Evolutionary conservation across 1,140 invertebrate species (phyloP).

Genomic region (Palaemon carinicauda): DNA sequence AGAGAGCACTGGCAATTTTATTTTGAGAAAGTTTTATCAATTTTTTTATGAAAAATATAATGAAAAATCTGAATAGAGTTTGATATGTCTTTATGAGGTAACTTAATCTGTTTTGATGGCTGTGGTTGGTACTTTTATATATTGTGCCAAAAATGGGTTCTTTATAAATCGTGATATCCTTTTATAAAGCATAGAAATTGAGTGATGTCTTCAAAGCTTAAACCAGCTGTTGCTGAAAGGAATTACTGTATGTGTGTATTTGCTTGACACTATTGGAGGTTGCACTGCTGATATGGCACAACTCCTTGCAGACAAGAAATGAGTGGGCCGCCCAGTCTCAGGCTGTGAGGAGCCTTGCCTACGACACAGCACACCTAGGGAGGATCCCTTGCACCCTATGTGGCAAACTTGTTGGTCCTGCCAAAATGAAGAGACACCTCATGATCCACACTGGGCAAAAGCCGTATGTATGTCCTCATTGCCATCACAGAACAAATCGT

Average conservation of each 20-base stretch:
- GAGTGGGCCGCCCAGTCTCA: constrained; percentile 50
- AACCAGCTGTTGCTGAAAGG: no score
- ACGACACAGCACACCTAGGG: constrained; percentile 30
- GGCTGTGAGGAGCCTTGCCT: constrained; percentile 48
- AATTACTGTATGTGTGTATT: not conserved
- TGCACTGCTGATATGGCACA: constrained; percentile 47
- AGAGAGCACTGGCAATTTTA: no score
- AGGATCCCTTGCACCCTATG: constrained; percentile 48
- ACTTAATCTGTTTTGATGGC: no score
- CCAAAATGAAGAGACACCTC: constrained; percentile 53
- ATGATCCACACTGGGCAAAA: constrained; percentile 52
- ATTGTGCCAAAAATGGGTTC: no score
- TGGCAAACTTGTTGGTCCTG: constrained; percentile 44
- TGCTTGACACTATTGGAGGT: constrained; percentile 21
- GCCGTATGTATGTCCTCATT: constrained; percentile 43
- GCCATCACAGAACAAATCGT: constrained; percentile 45
- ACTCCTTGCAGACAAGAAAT: constrained; percentile 51
- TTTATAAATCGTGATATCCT: no score
- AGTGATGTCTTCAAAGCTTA: no score
- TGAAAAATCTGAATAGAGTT: no score
- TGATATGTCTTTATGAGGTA: no score
- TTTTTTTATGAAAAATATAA: no score
- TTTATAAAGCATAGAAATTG: no score
- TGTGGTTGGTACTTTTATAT: no score
- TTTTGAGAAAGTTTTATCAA: no score